Evolutionary conservation across 2,797 vertebrate species (phyloP).

Genomic region (Melanotaenia trifasciata): DNA sequence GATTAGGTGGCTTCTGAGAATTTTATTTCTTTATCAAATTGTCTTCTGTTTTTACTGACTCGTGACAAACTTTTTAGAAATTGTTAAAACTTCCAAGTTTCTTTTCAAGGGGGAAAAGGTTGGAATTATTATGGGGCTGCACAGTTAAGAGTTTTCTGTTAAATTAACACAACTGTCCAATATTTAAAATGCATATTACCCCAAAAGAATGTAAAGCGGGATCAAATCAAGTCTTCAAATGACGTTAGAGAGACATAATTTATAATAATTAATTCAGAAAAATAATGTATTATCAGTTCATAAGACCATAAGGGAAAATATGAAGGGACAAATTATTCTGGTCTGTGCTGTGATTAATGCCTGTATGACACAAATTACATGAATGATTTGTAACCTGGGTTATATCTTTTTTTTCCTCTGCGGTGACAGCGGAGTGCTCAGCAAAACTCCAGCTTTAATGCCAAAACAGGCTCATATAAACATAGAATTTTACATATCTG

Average conservation of each 20-base stretch:
- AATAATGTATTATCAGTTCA: neutral
- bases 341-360: neutral
- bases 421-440: neutral
- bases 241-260: neutral
- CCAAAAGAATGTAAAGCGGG: neutral
- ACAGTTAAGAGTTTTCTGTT: neutral
- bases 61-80: neutral
- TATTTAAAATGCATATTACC: neutral
- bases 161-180: neutral
- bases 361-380: neutral
- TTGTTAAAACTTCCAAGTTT: neutral
- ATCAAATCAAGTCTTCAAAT: neutral
- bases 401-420: neutral
- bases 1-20: too few relatives aligned
- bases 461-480: neutral
- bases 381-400: too few relatives aligned
- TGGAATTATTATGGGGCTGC: neutral
- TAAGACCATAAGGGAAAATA: neutral
- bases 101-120: neutral
- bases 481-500: neutral
- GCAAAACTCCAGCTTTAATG: neutral
- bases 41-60: neutral
- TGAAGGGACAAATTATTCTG: neutral
- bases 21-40: too few relatives aligned
- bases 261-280: neutral